phyloP scores from a whole-genome alignment of 2,797 vertebrate species.

The Micrastur ruficollis region DNA sequence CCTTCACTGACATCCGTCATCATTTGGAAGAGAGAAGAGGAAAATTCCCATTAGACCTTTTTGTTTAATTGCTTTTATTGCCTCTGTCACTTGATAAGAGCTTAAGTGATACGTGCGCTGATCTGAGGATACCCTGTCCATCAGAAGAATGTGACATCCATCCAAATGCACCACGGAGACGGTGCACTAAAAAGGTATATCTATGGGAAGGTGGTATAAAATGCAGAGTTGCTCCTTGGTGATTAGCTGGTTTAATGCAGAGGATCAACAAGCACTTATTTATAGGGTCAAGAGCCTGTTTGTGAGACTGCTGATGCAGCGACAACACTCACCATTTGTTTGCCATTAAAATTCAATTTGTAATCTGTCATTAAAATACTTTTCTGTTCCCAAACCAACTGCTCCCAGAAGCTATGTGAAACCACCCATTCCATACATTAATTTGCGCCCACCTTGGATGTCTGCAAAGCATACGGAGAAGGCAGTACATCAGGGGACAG shows the following conservation, averaged over 20 bases:
- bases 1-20: neutral
- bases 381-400: neutral
- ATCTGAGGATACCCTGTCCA: neutral
- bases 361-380: neutral
- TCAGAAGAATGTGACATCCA: neutral
- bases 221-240: neutral
- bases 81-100: neutral
- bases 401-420: neutral
- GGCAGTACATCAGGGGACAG: neutral
- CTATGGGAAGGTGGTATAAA: neutral
- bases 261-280: neutral
- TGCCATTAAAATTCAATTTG: constrained; percentile 31
- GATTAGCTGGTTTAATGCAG: neutral
- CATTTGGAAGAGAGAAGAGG: neutral
- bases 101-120: neutral
- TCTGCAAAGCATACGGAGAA: neutral
- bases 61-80: constrained; percentile 16
- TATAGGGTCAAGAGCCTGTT: neutral
- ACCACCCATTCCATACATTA: neutral
- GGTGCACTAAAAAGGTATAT: rapidly evolving
- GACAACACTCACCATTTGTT: neutral
- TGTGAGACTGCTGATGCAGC: neutral
- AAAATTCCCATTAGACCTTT: constrained; percentile 1
- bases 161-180: rapidly evolving
- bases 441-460: neutral